These are phyloP conservation scores for Bombus waltoni DNA, from an alignment of 1,140 invertebrate genomes.

Conservation along the genomic window DNA sequence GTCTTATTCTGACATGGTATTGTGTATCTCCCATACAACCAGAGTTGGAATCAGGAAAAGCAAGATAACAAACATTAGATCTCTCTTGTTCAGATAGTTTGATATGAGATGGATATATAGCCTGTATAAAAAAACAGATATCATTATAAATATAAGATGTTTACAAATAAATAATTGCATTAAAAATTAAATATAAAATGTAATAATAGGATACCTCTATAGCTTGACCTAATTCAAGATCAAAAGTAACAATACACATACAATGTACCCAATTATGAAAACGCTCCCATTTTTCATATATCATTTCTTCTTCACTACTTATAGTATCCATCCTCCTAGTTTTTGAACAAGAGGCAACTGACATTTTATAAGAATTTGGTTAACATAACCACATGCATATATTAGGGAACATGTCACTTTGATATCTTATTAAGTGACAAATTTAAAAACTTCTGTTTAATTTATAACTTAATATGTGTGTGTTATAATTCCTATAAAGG, in stretches of 20 bases:
- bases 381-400: conserved; percentile 26
- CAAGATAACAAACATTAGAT: conserved; percentile 98
- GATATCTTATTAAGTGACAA: conserved; percentile 20
- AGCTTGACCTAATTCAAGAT: conserved; percentile 98
- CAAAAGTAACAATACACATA: conserved; percentile 98
- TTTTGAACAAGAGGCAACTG: conserved; percentile 71
- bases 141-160: conserved; percentile 6
- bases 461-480: conserved; percentile 1
- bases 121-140: conserved; percentile 82
- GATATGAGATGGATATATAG: conserved; percentile 92
- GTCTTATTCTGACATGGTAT: conserved; percentile 95
- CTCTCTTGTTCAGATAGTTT: conserved; percentile 96
- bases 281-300: conserved; percentile 81
- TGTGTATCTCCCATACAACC: conserved; percentile 99
- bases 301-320: conserved; percentile 41
- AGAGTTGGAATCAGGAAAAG: conserved; percentile 99
- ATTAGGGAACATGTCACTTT: conserved; percentile 21
- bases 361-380: conserved; percentile 68
- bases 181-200: conserved; percentile 23
- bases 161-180: not conserved
- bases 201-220: conserved; percentile 88
- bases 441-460: conserved; percentile 13
- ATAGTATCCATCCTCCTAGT: conserved; percentile 53
- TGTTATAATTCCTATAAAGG: conserved; percentile 25
- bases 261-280: conserved; percentile 98